A percentile compares a stretch with the other conserved stretches of the same genome.
Conservation (phyloP, 2,888 invertebrate genomes). For the Melinaea marsaeus region DNA sequence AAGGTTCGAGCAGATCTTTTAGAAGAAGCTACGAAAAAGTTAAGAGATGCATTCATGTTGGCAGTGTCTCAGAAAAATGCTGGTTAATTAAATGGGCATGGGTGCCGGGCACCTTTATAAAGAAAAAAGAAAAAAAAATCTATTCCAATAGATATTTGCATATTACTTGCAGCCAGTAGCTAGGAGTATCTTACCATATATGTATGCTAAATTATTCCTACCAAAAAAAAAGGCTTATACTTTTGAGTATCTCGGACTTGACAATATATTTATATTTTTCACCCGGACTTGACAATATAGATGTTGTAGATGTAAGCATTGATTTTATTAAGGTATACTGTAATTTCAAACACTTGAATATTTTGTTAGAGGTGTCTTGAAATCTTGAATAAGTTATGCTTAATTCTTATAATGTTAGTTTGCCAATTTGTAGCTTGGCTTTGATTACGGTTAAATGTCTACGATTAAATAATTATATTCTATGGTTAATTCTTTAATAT, state of each 20-base stretch:
- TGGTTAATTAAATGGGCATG: constrained; percentile 28
- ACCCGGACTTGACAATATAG: constrained; percentile 30
- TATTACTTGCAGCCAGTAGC: constrained; percentile 22
- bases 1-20: constrained; percentile 81
- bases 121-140: constrained; percentile 36
- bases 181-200: constrained; percentile 16
- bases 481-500: constrained; percentile 34
- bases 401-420: constrained; percentile 25
- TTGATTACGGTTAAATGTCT: constrained; percentile 28
- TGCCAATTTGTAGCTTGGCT: constrained; percentile 28
- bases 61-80: constrained; percentile 78
- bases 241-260: constrained; percentile 25
- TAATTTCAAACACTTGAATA: constrained; percentile 30
- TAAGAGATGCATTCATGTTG: constrained; percentile 81
- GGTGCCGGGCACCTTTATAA: constrained; percentile 25
- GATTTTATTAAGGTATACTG: constrained; percentile 23
- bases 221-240: constrained; percentile 22
- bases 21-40: constrained; percentile 81
- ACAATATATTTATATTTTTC: constrained; percentile 16
- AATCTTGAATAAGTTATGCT: constrained; percentile 27
- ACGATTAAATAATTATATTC: constrained; percentile 26
- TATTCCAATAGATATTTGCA: constrained; percentile 42
- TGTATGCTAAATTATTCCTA: constrained; percentile 3
- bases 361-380: constrained; percentile 34
- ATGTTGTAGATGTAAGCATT: constrained; percentile 30